Percentiles rank a stretch among this genome's conserved stretches.
Evolutionary conservation across 2,888 invertebrate genomes (phyloP).

Genomic region (Ornithoptera priamus): DNA sequence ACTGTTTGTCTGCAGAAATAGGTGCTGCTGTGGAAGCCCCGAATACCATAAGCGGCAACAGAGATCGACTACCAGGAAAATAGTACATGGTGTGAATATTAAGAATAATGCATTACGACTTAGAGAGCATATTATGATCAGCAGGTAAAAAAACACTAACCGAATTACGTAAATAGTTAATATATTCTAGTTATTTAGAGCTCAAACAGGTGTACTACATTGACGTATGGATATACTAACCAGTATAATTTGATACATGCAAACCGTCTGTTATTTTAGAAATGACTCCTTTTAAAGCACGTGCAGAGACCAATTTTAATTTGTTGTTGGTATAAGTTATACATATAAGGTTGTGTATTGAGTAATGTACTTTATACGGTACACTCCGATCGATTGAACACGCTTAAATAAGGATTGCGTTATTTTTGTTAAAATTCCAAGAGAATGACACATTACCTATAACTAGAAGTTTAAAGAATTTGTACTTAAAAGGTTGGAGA

Average conservation of each 20-base stretch:
- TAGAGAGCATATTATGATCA: neutral
- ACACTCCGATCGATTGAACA: constrained; percentile 2
- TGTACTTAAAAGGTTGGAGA: neutral
- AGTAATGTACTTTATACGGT: constrained; percentile 13
- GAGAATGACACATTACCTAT: constrained; percentile 4
- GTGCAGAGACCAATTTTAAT: neutral
- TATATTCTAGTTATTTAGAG: constrained; percentile 12
- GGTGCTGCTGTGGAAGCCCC: too few species aligned
- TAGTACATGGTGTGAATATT: neutral
- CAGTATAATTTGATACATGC: constrained; percentile 9
- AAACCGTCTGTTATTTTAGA: neutral
- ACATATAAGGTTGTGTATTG: constrained; percentile 2
- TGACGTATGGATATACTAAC: neutral
- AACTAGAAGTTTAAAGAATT: neutral
- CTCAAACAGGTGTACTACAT: constrained; percentile 14
- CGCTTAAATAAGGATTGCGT: constrained; percentile 10
- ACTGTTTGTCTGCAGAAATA: too few species aligned
- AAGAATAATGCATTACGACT: neutral
- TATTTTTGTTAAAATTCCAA: constrained; percentile 11
- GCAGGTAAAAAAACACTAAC: neutral
- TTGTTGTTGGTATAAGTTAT: neutral
- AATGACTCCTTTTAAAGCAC: neutral
- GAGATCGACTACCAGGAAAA: too few species aligned
- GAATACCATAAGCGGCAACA: too few species aligned
- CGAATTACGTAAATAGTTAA: constrained; percentile 7